Evolutionary conservation across 2,113 vertebrate species (phyloP).

Genomic region (Corydoras sp.): DNA sequence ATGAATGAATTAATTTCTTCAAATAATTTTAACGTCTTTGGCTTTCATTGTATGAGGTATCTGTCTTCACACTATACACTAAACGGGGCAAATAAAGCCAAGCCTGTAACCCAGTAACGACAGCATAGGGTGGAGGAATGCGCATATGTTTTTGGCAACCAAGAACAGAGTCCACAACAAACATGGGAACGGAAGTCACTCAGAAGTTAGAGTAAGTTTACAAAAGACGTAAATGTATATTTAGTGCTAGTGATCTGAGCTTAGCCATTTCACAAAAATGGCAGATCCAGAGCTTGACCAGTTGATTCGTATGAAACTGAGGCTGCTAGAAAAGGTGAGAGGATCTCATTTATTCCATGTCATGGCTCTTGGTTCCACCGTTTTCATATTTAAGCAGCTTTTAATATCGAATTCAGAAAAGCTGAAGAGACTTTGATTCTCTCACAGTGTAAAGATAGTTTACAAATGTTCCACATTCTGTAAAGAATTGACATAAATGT

Average conservation of each 20-base stretch:
- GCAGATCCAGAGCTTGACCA: slow-evolving; percentile 63
- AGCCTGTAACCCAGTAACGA: slow-evolving; percentile 28
- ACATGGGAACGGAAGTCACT: not conserved
- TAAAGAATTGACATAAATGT: no score
- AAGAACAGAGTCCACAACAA: slow-evolving; percentile 9
- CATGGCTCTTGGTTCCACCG: no score
- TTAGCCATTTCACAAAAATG: slow-evolving; percentile 47
- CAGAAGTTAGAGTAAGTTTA: not conserved
- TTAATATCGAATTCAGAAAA: no score
- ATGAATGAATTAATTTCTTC: no score
- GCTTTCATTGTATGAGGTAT: no score
- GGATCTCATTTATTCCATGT: not conserved
- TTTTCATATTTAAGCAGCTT: no score
- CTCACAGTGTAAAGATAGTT: no score
- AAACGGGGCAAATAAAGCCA: not conserved
- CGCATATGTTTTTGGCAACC: slow-evolving; percentile 32
- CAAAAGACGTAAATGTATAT: not conserved
- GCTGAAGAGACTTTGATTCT: no score
- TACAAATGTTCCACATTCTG: no score
- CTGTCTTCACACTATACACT: no score
- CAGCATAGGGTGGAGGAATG: slow-evolving; percentile 15
- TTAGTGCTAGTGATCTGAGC: not conserved
- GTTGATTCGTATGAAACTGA: slow-evolving; percentile 69
- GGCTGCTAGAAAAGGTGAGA: slow-evolving; percentile 73
- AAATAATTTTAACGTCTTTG: no score